phyloP scores from a whole-genome alignment of 1,140 invertebrate species.

The Subanguina moxae region DNA sequence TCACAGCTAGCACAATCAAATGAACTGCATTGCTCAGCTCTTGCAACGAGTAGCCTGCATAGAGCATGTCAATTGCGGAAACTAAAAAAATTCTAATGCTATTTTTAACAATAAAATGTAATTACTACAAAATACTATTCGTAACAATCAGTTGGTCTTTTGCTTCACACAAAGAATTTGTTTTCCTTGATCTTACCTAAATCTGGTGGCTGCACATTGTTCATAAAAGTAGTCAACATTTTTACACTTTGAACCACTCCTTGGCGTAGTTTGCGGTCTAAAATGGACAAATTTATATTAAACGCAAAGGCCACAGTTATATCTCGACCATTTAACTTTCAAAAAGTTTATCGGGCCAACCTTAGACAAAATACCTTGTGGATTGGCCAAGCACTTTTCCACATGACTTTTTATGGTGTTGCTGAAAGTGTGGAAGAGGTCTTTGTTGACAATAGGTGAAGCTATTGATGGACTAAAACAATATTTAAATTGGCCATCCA shows the following conservation, averaged over 20 bases:
- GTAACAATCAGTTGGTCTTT: no score
- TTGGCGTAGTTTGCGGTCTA: constrained; percentile 14
- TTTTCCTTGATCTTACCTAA: no score
- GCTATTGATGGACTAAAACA: constrained; percentile 11
- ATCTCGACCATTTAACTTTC: no score
- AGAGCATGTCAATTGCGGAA: constrained; percentile 16
- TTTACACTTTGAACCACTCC: constrained; percentile 15
- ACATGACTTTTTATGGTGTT: constrained; percentile 23
- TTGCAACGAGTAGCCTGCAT: constrained; percentile 1
- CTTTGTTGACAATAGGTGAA: constrained; percentile 15
- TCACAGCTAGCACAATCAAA: constrained; percentile 22
- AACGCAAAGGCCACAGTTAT: no score
- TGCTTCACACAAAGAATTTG: neutral
- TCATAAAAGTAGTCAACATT: constrained; percentile 30
- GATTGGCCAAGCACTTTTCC: constrained; percentile 22
- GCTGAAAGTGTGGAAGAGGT: constrained; percentile 27
- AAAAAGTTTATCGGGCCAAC: no score
- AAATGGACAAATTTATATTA: neutral
- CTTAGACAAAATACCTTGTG: no score
- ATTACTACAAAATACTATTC: no score
- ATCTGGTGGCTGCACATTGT: constrained; percentile 27
- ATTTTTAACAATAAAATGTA: no score
- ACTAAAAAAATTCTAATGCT: no score
- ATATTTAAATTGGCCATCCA: neutral
- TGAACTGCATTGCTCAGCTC: constrained; percentile 11